A percentile compares a stretch with the other conserved stretches of the same genome.
phyloP scores from a whole-genome alignment of 2,113 vertebrate genomes.

The Typhlomys cinereus region DNA sequence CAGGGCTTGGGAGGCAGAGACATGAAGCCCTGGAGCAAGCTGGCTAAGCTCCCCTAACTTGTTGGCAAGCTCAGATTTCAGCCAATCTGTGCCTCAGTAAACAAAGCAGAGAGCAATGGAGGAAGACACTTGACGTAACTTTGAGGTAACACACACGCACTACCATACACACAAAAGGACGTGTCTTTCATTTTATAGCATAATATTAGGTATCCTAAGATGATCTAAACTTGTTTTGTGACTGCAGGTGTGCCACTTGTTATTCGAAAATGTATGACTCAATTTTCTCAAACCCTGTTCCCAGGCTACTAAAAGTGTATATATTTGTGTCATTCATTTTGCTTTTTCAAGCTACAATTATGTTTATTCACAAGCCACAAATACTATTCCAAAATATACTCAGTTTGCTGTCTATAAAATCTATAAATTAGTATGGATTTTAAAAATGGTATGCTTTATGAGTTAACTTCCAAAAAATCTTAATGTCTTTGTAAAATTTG shows the following conservation, averaged over 20 bases:
- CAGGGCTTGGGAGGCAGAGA: too few species aligned
- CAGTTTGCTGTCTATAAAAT: not conserved
- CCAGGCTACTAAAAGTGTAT: not conserved
- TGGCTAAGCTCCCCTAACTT: too few species aligned
- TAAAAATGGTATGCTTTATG: not conserved
- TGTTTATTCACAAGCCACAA: not conserved
- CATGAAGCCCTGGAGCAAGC: too few species aligned
- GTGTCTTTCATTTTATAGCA: not conserved
- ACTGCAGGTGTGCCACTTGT: not conserved
- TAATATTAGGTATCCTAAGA: not conserved
- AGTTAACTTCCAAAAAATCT: not conserved
- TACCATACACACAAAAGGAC: too few species aligned
- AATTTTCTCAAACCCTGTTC: not conserved
- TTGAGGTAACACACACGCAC: too few species aligned
- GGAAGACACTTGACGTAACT: too few species aligned
- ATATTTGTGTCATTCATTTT: not conserved
- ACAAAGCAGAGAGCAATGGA: too few species aligned
- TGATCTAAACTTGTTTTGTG: conserved; percentile 2
- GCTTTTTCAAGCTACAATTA: not conserved
- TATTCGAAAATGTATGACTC: not conserved
- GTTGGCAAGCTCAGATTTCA: too few species aligned
- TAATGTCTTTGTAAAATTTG: conserved; percentile 23
- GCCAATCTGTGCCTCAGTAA: too few species aligned
- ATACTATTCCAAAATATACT: conserved; percentile 37
- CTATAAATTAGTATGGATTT: conserved; percentile 3